phyloP scores from a whole-genome alignment of 2,113 vertebrate genomes.

The Channa argus region DNA sequence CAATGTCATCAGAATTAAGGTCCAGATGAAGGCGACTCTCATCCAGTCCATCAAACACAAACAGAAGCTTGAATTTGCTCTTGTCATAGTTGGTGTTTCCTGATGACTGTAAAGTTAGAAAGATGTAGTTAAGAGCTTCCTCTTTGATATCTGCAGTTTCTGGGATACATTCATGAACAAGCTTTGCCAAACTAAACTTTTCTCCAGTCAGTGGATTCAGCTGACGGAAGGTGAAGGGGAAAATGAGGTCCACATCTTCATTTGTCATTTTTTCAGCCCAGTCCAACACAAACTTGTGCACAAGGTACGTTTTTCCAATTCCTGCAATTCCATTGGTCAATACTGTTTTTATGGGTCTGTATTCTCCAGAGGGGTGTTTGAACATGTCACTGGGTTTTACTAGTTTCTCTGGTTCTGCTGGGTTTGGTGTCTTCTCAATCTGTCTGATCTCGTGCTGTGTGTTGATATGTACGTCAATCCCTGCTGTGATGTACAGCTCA shows the following conservation, averaged over 20 bases:
- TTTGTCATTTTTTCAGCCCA: constrained; percentile 52
- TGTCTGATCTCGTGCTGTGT: constrained; percentile 17
- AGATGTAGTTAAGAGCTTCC: constrained; percentile 39
- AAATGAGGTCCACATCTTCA: constrained; percentile 48
- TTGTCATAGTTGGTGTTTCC: constrained; percentile 43
- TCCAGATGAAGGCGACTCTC: constrained; percentile 45
- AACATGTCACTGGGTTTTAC: neutral
- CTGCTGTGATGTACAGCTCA: constrained; percentile 24
- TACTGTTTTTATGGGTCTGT: constrained; percentile 45
- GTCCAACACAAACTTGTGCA: neutral
- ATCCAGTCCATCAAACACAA: constrained; percentile 57
- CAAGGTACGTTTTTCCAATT: constrained; percentile 53
- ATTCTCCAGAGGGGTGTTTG: too few species aligned
- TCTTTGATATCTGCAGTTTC: constrained; percentile 12
- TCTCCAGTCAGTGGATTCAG: constrained; percentile 41
- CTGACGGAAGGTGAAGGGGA: constrained; percentile 56
- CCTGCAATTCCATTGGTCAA: constrained; percentile 55
- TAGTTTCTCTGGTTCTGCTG: neutral
- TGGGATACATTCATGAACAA: constrained; percentile 48
- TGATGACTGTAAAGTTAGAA: constrained; percentile 32
- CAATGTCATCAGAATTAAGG: neutral
- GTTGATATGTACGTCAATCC: neutral
- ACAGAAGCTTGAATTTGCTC: constrained; percentile 50
- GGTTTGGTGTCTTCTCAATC: constrained; percentile 1
- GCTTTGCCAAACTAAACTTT: constrained; percentile 22